phyloP scores from a whole-genome alignment of 37 sponge, comb jelly and placozoan species.

The Cliona cf. orientalis region DNA sequence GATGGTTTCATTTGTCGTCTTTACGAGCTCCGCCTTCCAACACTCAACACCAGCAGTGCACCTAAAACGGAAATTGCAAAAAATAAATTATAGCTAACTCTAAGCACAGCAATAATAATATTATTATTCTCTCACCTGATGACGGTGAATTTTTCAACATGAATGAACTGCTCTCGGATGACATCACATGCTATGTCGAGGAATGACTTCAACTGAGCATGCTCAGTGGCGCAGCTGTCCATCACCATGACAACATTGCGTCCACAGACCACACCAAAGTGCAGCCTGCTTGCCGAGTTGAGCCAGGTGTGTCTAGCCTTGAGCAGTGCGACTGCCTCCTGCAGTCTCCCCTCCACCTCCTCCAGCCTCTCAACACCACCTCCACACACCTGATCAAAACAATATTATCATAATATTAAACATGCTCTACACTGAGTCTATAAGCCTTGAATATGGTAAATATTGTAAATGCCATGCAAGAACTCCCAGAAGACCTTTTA shows the following conservation, averaged over 20 bases:
- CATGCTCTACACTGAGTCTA: no score
- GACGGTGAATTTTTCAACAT: slow-evolving; percentile 53
- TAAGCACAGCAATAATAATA: not conserved
- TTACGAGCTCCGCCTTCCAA: slow-evolving; percentile 33
- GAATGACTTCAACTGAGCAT: slow-evolving; percentile 28
- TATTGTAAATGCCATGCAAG: no score
- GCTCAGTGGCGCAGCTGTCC: slow-evolving; percentile 9
- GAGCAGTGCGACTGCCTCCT: slow-evolving; percentile 34
- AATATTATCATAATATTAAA: no score
- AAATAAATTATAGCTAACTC: not conserved
- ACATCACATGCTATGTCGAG: slow-evolving; percentile 12
- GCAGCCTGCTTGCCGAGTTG: slow-evolving; percentile 69
- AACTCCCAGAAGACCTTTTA: no score
- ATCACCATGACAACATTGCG: slow-evolving; percentile 52
- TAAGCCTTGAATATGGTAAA: no score
- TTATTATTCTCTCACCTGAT: slow-evolving; percentile 32
- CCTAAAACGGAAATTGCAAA: slow-evolving; percentile 15
- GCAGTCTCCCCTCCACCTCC: slow-evolving; percentile 46
- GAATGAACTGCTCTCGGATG: slow-evolving; percentile 58
- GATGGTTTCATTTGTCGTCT: slow-evolving; percentile 22
- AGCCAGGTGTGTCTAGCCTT: slow-evolving; percentile 77
- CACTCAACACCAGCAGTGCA: slow-evolving; percentile 20
- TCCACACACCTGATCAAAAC: slow-evolving; percentile 4
- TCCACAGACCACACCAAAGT: slow-evolving; percentile 63
- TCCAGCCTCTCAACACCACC: slow-evolving; percentile 24